phyloP scores from a whole-genome alignment of 2,113 vertebrate species.

The Mobula birostris region DNA sequence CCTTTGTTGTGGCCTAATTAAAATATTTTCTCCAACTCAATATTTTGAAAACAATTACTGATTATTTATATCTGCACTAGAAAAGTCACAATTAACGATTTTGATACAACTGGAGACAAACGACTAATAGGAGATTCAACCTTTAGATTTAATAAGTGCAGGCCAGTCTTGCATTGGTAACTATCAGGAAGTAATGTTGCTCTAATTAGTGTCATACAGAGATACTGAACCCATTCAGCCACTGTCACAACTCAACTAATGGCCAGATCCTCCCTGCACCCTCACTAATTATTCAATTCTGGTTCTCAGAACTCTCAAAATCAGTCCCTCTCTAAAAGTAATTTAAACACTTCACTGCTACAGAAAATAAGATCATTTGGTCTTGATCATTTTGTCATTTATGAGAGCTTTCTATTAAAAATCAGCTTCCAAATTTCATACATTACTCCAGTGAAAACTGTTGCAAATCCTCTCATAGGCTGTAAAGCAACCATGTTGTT shows the following conservation, averaged over 20 bases:
- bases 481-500: too few species aligned
- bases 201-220: slow-evolving; percentile 25
- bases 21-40: slow-evolving; percentile 16
- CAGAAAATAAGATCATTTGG: too few species aligned
- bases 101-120: slow-evolving; percentile 5
- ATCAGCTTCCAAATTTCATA: too few species aligned
- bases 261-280: neutral
- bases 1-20: slow-evolving; percentile 12
- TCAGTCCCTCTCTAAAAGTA: neutral
- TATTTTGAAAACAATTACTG: slow-evolving; percentile 27
- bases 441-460: too few species aligned
- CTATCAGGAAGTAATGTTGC: neutral
- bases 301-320: neutral
- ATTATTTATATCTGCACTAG: slow-evolving; percentile 31
- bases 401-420: too few species aligned
- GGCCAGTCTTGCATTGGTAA: neutral
- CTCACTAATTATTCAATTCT: neutral
- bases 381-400: too few species aligned
- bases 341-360: neutral
- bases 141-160: slow-evolving; percentile 9
- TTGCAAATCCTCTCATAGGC: too few species aligned
- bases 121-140: slow-evolving; percentile 13
- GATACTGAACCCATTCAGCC: slow-evolving; percentile 29
- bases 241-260: slow-evolving; percentile 27
- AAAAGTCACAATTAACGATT: slow-evolving; percentile 34